Percentiles rank a stretch among this genome's conserved stretches.
phyloP scores from a whole-genome alignment of 2,797 vertebrate species.

The Dallia pectoralis region DNA sequence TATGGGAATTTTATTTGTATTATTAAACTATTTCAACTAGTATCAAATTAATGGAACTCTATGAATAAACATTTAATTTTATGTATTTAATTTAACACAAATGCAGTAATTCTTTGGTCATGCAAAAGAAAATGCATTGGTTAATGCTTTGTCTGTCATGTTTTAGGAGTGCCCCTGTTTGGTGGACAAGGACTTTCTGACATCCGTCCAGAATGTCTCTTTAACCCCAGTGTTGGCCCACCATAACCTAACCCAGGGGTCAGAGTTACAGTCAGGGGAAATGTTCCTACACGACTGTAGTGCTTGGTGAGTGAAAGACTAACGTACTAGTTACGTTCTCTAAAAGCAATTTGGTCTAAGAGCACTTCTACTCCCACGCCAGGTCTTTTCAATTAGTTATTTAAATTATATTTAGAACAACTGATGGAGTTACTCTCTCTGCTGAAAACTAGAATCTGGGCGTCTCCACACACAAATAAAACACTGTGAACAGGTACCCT shows the following conservation, averaged over 20 bases:
- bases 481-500: background rate
- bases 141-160: conserved; percentile 24
- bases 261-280: conserved; percentile 75
- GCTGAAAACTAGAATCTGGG: background rate
- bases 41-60: background rate
- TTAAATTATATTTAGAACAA: background rate
- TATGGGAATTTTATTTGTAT: background rate
- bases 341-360: background rate
- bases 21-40: background rate
- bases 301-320: conserved; percentile 74
- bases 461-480: background rate
- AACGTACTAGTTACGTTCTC: background rate
- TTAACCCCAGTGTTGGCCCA: conserved; percentile 33
- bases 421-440: background rate
- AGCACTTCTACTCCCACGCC: background rate
- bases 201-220: conserved; percentile 61
- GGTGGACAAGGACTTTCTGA: conserved; percentile 69
- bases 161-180: conserved; percentile 84
- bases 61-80: background rate
- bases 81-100: background rate
- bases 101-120: background rate
- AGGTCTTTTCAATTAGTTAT: background rate
- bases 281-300: conserved; percentile 75
- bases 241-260: conserved; percentile 64
- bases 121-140: background rate